phyloP scores from a whole-genome alignment of 2,888 invertebrate genomes.

The Mylabris sibirica region DNA sequence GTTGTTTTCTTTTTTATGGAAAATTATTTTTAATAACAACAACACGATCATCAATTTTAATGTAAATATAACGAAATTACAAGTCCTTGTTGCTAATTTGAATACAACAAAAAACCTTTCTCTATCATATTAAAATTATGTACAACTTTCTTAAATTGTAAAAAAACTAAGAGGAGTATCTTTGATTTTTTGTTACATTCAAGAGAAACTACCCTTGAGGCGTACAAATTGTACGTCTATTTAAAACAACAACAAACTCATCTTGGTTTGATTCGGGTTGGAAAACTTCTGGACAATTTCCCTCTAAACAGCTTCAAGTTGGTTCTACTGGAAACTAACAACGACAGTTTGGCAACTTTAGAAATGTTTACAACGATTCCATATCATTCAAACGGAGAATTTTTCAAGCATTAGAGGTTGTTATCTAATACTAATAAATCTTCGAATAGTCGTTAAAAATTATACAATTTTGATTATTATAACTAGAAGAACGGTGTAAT shows the following conservation, averaged over 20 bases:
- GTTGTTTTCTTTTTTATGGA: neutral
- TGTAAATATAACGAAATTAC: neutral
- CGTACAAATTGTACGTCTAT: no score
- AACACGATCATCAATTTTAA: neutral
- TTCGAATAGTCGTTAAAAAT: neutral
- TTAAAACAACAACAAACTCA: neutral
- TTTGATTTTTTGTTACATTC: neutral
- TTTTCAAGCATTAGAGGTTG: neutral
- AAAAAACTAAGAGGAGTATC: neutral
- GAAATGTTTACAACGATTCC: neutral
- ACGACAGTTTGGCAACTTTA: neutral
- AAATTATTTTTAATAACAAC: neutral
- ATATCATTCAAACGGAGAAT: neutral
- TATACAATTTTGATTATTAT: neutral
- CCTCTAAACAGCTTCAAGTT: neutral
- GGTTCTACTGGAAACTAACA: neutral
- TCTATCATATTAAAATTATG: conserved; percentile 11
- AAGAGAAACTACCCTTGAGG: neutral
- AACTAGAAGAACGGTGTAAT: neutral
- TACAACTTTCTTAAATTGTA: conserved; percentile 11
- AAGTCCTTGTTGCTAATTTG: neutral
- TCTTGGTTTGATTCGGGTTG: neutral
- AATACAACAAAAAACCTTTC: conserved; percentile 17
- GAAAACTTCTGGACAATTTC: neutral
- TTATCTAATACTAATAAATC: neutral